phyloP scores from a whole-genome alignment of 2,797 vertebrate genomes.

The Scarus forsteni region DNA sequence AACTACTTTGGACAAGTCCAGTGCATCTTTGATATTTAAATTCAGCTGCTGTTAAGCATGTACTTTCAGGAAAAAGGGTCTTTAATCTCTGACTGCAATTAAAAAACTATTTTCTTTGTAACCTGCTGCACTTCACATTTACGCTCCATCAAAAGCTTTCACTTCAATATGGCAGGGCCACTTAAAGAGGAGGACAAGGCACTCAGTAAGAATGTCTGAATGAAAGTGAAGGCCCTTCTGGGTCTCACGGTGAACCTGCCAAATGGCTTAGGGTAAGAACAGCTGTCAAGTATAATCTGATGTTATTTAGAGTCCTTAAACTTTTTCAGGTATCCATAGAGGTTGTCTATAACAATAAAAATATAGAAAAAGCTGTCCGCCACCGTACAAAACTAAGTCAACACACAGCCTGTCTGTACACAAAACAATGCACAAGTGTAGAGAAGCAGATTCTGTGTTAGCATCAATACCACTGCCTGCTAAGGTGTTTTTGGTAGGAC shows the following conservation, averaged over 20 bases:
- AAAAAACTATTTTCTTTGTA: not conserved
- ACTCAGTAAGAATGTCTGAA: not conserved
- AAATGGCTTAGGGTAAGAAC: not conserved
- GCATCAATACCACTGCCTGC: no score
- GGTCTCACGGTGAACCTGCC: not conserved
- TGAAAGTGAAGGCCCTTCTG: not conserved
- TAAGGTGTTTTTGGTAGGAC: no score
- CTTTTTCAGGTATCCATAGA: not conserved
- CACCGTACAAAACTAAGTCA: no score
- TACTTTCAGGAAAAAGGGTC: not conserved
- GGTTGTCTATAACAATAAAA: not conserved
- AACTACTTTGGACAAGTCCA: not conserved
- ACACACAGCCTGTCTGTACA: no score
- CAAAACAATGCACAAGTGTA: no score
- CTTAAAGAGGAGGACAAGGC: not conserved
- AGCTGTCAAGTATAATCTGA: conserved; percentile 9
- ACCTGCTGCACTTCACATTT: conserved; percentile 14
- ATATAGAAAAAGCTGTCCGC: no score
- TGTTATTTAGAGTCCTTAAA: not conserved
- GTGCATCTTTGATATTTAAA: not conserved
- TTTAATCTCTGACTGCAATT: not conserved
- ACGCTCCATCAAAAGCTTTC: conserved; percentile 1
- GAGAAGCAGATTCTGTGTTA: no score
- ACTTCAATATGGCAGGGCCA: not conserved
- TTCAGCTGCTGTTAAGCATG: not conserved